phyloP scores from a whole-genome alignment of 2,888 invertebrate species.

The Polia nebulosa region DNA sequence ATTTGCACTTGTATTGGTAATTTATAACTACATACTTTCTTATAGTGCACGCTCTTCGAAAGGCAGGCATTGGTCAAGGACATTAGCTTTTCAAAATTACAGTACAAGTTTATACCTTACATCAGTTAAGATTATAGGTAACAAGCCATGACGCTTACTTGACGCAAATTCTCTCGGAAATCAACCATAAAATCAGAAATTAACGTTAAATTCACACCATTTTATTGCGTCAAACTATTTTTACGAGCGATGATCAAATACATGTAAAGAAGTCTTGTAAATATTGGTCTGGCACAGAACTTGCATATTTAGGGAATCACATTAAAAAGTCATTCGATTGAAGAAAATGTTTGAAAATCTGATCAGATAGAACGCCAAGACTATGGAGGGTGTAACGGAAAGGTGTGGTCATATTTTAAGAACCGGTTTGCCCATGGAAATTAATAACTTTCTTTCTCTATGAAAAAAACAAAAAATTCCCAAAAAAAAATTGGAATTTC shows the following conservation, averaged over 20 bases:
- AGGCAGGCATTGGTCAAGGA: conserved; percentile 65
- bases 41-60: conserved; percentile 39
- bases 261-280: conserved; percentile 43
- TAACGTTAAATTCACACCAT: conserved; percentile 69
- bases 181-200: conserved; percentile 75
- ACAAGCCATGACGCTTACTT: conserved; percentile 46
- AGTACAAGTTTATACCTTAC: conserved; percentile 64
- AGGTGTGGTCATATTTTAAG: no score
- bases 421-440: no score
- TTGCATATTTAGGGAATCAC: conserved; percentile 32
- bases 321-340: conserved; percentile 14
- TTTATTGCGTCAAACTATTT: conserved; percentile 64
- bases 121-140: conserved; percentile 64
- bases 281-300: conserved; percentile 52
- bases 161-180: conserved; percentile 79
- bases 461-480: no score
- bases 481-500: no score
- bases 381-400: no score
- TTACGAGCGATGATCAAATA: conserved; percentile 60
- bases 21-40: conserved; percentile 53
- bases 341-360: conserved; percentile 15
- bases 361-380: background rate
- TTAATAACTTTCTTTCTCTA: no score
- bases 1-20: conserved; percentile 10
- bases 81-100: conserved; percentile 53